These are phyloP conservation scores for Lasius fuliginosus DNA, from an alignment of 2,888 invertebrate genomes.

Conservation along the genomic window DNA sequence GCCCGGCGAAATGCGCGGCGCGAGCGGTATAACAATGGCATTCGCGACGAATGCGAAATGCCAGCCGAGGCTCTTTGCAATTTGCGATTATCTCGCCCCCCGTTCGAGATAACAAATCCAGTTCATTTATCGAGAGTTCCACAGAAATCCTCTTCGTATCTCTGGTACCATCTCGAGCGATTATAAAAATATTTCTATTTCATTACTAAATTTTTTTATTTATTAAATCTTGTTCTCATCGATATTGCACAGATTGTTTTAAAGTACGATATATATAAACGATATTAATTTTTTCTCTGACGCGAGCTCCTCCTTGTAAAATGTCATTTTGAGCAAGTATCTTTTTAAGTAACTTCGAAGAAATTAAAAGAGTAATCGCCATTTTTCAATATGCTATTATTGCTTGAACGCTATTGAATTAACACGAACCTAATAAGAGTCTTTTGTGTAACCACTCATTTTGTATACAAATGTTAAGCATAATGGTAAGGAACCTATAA, in stretches of 20 bases:
- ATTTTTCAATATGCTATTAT: not conserved
- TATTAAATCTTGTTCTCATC: not conserved
- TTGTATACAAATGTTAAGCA: not conserved
- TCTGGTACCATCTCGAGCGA: not conserved
- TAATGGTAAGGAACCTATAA: not conserved
- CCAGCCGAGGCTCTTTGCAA: constrained; percentile 37
- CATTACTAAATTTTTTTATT: constrained; percentile 12
- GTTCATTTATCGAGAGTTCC: constrained; percentile 10
- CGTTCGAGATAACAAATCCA: constrained; percentile 16
- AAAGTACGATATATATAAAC: not conserved
- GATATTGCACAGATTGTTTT: not conserved
- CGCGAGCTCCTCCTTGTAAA: not conserved
- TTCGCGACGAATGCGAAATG: constrained; percentile 50
- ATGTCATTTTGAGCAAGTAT: not conserved
- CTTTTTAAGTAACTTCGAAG: not conserved
- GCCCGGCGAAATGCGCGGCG: not conserved
- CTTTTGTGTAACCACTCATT: not conserved
- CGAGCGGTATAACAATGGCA: constrained; percentile 38
- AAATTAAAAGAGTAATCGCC: not conserved
- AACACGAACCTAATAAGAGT: not conserved
- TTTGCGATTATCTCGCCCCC: constrained; percentile 21
- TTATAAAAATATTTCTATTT: not conserved
- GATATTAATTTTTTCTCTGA: not conserved
- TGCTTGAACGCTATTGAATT: not conserved
- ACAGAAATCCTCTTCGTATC: constrained; percentile 2